Evolutionary conservation across 2,113 vertebrate species (phyloP).

Genomic region (Martes martes): DNA sequence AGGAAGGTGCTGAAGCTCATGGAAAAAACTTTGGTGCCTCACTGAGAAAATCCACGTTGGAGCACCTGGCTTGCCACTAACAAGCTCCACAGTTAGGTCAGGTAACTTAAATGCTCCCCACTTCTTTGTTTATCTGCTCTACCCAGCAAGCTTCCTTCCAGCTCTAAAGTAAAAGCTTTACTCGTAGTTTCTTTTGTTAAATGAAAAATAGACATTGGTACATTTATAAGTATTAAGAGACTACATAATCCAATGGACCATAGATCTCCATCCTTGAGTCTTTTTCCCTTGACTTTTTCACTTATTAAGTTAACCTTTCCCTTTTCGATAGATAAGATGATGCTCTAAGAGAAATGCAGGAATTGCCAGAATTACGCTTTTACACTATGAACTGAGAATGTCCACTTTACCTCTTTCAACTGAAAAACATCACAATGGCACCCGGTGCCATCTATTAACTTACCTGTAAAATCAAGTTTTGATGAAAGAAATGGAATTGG

Average conservation of each 20-base stretch:
- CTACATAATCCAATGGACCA: background rate
- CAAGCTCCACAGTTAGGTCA: background rate
- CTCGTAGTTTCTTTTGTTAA: background rate
- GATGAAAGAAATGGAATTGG: background rate
- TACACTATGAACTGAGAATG: background rate
- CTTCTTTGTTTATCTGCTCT: background rate
- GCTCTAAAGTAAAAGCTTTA: background rate
- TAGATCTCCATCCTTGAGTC: background rate
- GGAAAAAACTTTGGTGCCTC: background rate
- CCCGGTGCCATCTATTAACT: background rate
- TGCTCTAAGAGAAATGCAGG: background rate
- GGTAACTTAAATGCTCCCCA: background rate
- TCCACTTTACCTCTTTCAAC: background rate
- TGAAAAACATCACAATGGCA: background rate
- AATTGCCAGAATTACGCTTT: background rate
- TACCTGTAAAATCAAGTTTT: constrained; percentile 30
- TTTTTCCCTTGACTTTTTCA: background rate
- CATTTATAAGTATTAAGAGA: background rate
- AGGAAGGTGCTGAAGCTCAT: background rate
- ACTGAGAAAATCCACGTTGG: background rate
- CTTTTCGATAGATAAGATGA: background rate
- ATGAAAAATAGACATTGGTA: background rate
- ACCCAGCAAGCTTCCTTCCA: background rate
- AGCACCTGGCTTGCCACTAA: background rate
- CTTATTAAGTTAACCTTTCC: background rate